Evolutionary conservation across 2,888 invertebrate species (phyloP), one percentile per base, ranked within the genome.

Genomic region (Eurytoma californica): DNA sequence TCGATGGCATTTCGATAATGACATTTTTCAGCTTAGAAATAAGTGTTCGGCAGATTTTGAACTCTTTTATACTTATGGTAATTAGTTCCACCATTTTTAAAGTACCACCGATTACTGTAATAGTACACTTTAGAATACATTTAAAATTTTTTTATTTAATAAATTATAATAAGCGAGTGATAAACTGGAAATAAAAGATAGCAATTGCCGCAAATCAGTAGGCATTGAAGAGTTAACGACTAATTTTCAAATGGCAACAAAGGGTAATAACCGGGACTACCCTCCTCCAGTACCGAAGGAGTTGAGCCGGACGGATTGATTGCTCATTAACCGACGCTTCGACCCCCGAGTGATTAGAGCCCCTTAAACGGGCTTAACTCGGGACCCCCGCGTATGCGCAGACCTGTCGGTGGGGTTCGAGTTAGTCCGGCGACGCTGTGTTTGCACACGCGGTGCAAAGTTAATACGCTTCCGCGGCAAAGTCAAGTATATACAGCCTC

Each of bases 391-490:
- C 60, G 9, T 49, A 14, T 49, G 47, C 24, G n/a, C 16, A 30
- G n/a, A 51, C 51, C 63, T 66, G 63, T 49, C 28, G n/a, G 63
- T 28, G 16, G 16, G 30, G 4, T 18, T 30, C 20, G 39, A 57
- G n/a, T 57, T 57, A 13, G 14, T 3, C 9, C 20, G 49, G 3
- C n/a, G 7, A 3, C 16, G 61, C 20, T 5, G 24, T 76, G 69
- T 76, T 76, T 76, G 55, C 69, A 75, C 53, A 53, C 24, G 61
- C 68, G 53, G 76, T 47, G 65, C 58, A 55, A 70, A 70, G 57
- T 70, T 70, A 76, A 77, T 70, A 65, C 70, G 39, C 39, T 39
- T 57, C 16, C 16, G 51, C 57, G 49, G 14, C 18, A 13, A 63
- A 77, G 76, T 76, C 76, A 69, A 76, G 53, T 68, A 67, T 57